phyloP scores from a whole-genome alignment of 2,888 invertebrate genomes.

The Nasonia oneida region DNA sequence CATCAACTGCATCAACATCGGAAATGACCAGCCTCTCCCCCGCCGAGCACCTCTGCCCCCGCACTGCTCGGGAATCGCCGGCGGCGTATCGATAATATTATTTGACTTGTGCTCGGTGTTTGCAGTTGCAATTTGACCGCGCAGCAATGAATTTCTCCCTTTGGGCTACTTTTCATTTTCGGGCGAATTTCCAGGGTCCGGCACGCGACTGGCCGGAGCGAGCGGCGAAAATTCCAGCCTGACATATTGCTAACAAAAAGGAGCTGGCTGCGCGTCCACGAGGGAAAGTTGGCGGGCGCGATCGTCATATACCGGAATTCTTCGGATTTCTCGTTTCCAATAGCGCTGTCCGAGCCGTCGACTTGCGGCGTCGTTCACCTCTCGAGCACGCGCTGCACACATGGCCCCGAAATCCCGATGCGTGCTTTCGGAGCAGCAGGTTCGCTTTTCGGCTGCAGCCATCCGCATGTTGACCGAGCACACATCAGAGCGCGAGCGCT shows the following conservation, averaged over 20 bases:
- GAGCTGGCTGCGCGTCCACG: background rate
- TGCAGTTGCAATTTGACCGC: conserved; percentile 22
- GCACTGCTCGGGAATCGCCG: conserved; percentile 42
- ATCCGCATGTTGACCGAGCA: conserved; percentile 19
- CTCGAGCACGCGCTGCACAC: background rate
- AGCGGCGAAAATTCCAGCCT: background rate
- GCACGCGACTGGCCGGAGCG: background rate
- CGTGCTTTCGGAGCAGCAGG: background rate
- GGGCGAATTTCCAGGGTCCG: too few relatives aligned
- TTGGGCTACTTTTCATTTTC: background rate
- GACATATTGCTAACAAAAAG: background rate
- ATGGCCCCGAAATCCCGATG: background rate
- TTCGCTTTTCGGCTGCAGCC: conserved; percentile 40
- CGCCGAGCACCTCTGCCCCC: background rate
- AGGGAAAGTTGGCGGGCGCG: background rate
- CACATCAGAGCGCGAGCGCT: conserved; percentile 37
- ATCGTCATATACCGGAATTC: conserved; percentile 34
- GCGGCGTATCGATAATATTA: conserved; percentile 59
- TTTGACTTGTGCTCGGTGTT: conserved; percentile 54
- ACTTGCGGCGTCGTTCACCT: background rate
- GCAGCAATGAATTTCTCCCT: background rate
- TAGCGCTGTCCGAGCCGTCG: background rate
- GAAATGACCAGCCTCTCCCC: conserved; percentile 46
- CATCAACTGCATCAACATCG: conserved; percentile 72
- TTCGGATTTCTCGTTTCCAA: conserved; percentile 36